Conservation (phyloP, 92 coral and sea anemone species). For the Zoanthus sansibaricus region DNA sequence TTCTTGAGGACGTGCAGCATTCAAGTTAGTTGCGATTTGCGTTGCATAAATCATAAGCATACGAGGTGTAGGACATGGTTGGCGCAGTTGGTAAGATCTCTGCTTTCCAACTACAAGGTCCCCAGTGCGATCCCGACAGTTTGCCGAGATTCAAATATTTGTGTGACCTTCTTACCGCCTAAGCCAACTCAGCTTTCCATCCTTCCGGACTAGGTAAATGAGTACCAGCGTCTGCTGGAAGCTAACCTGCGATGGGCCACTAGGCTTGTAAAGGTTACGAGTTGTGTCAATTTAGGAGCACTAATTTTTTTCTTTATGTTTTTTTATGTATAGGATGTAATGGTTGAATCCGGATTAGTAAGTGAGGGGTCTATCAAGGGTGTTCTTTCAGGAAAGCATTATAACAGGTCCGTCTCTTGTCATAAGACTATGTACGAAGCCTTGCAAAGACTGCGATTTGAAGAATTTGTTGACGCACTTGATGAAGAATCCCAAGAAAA, state of each 20-base stretch:
- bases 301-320: neutral
- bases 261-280: neutral
- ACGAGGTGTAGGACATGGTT: neutral
- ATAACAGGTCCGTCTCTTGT: slow-evolving; percentile 14
- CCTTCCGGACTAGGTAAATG: no score
- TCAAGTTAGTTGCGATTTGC: neutral
- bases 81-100: no score
- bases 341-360: slow-evolving; percentile 32
- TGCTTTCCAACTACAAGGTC: no score
- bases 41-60: no score
- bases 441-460: slow-evolving; percentile 18
- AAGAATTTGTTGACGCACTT: slow-evolving; percentile 28
- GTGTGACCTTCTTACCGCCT: no score
- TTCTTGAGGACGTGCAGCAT: neutral
- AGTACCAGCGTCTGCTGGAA: no score
- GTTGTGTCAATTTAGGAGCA: neutral
- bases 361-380: slow-evolving; percentile 23
- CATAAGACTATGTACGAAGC: slow-evolving; percentile 38
- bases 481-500: slow-evolving; percentile 27
- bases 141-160: no score
- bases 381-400: slow-evolving; percentile 40
- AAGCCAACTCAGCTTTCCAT: no score
- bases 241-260: no score
- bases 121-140: no score
- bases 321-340: slow-evolving; percentile 15